Evolutionary conservation across 2,113 vertebrate species (phyloP).

Genomic region (Nannobrachium achirus): DNA sequence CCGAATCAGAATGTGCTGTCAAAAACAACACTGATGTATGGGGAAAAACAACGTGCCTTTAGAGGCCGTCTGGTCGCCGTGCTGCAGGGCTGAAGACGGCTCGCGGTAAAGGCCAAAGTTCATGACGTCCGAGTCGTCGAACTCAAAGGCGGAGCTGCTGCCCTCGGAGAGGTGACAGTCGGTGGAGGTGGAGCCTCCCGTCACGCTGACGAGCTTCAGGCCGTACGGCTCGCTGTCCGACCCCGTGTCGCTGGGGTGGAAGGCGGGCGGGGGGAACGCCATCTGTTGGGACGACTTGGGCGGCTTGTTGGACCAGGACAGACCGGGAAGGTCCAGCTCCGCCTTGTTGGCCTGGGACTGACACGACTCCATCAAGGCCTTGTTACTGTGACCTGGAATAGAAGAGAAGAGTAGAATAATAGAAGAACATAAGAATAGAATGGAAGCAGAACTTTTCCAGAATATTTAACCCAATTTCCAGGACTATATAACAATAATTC

Average conservation of each 20-base stretch:
- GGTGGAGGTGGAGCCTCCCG: constrained; percentile 12
- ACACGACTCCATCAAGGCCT: constrained; percentile 25
- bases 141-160: constrained; percentile 41
- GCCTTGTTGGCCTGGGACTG: neutral
- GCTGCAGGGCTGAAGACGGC: neutral
- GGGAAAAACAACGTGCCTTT: no score
- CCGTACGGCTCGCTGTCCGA: constrained; percentile 43
- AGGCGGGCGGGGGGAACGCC: constrained; percentile 13
- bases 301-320: constrained; percentile 56
- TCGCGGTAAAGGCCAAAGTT: constrained; percentile 49
- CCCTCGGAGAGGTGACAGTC: constrained; percentile 48
- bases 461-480: no score
- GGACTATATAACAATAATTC: no score
- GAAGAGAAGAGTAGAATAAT: no score
- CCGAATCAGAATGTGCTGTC: no score
- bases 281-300: constrained; percentile 6
- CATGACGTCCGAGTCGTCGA: constrained; percentile 31
- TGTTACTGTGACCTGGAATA: neutral
- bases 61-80: neutral
- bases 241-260: constrained; percentile 32
- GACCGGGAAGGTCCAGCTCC: constrained; percentile 39
- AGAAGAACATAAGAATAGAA: no score
- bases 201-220: constrained; percentile 57
- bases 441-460: no score
- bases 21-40: no score